These are phyloP conservation scores for Willowsia nigromaculata DNA, from an alignment of 2,888 invertebrate species.

Conservation along the genomic window DNA sequence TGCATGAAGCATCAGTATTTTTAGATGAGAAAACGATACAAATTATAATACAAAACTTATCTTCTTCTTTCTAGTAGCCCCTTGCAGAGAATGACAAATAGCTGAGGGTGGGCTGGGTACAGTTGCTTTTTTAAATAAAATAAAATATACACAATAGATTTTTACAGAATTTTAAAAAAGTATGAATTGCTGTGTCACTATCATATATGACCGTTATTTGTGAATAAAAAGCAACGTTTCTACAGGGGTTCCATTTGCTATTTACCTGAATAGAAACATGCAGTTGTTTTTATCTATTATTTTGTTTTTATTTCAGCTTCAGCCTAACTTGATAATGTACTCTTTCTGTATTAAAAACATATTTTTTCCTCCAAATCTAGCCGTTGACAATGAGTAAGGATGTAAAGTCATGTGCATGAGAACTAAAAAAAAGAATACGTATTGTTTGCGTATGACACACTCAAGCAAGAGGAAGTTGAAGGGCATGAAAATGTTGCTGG, in stretches of 20 bases:
- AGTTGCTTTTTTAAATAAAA: slow-evolving; percentile 13
- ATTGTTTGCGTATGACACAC: no score
- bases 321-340: background rate
- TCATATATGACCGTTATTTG: background rate
- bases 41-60: background rate
- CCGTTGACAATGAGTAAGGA: slow-evolving; percentile 22
- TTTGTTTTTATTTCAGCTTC: no score
- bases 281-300: no score
- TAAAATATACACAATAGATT: background rate
- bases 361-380: slow-evolving; percentile 3
- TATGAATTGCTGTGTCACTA: slow-evolving; percentile 29
- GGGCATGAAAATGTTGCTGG: background rate
- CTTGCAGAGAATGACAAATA: slow-evolving; percentile 31
- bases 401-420: background rate
- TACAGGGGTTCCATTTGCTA: slow-evolving; percentile 52
- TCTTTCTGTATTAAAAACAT: background rate
- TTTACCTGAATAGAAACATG: slow-evolving; percentile 20
- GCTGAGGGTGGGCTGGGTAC: slow-evolving; percentile 56
- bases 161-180: background rate
- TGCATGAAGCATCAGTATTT: background rate
- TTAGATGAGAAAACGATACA: background rate
- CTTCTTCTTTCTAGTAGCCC: background rate
- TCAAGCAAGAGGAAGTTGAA: no score
- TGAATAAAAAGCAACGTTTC: slow-evolving; percentile 9
- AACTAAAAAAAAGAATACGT: background rate